phyloP scores from a whole-genome alignment of 2,797 vertebrate genomes.

The Pantherophis vulpinus region DNA sequence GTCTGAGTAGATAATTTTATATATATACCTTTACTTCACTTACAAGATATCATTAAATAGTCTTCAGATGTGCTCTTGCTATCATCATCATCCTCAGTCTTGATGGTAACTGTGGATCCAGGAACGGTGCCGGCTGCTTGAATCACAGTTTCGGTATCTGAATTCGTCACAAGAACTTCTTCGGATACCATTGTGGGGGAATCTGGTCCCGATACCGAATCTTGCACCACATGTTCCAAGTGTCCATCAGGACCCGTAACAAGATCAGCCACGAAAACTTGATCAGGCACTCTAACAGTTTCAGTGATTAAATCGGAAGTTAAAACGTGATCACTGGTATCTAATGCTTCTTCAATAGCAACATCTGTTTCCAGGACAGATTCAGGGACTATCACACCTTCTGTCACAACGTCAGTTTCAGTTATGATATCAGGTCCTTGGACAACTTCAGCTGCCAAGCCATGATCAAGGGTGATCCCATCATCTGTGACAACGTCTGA shows the following conservation, averaged over 20 bases:
- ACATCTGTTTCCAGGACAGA: conserved; percentile 92
- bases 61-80: conserved; percentile 93
- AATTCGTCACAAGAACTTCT: conserved; percentile 90
- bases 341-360: conserved; percentile 89
- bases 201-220: conserved; percentile 71
- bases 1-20: conserved; percentile 24
- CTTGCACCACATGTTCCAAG: conserved; percentile 83
- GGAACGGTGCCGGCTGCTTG: conserved; percentile 81
- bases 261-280: conserved; percentile 94
- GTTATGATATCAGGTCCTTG: conserved; percentile 90
- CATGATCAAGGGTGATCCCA: conserved; percentile 91
- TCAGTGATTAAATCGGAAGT: conserved; percentile 84
- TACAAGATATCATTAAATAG: conserved; percentile 99
- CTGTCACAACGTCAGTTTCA: conserved; percentile 87
- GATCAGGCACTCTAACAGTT: conserved; percentile 82
- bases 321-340: conserved; percentile 83
- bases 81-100: conserved; percentile 91
- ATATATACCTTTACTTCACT: conserved; percentile 67
- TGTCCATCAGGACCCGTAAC: conserved; percentile 86
- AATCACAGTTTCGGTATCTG: conserved; percentile 87
- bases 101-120: conserved; percentile 84
- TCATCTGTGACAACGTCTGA: conserved; percentile 95
- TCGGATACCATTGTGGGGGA: conserved; percentile 86
- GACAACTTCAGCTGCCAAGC: conserved; percentile 88
- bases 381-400: conserved; percentile 92